Evolutionary conservation across 2,113 vertebrate genomes (phyloP), one percentile per base, ranked within the genome.

Genomic region (Aptenodytes patagonicus): DNA sequence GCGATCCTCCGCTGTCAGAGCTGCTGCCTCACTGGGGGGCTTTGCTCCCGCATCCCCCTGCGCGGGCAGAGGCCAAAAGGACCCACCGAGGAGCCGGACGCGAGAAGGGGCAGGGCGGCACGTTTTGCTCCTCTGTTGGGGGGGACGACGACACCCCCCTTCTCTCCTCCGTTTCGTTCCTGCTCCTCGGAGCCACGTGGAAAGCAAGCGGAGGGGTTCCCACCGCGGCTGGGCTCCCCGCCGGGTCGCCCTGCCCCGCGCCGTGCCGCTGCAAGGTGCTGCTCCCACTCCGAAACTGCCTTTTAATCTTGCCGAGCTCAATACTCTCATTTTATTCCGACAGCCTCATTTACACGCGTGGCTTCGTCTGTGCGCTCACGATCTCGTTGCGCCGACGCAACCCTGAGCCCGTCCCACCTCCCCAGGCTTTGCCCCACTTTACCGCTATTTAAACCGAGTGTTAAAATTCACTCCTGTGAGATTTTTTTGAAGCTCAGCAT

Each of bases 201-300:
- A 13, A 21, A 55, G 58, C 51, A 32, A 22, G 34, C 3, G 1
- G 40, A 72, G 60, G 46, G 49, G 7, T 32, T 34, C 49, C 28
- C 60, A 29, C 46, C 1, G 2, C 66, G 61, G 81, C 44, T 22
- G 55, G 55, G 81, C 32, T 49, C 66, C 55, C 36, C 31, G 16
- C 1, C 1, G 24, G 44, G 24, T 61, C 3, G 2, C 54, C n/a
- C 31, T 13, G 44, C 54, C 54, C 28, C 1, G 12, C 28, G 21
- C 24, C 1, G 1, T 28, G 44, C 44, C 2, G 2, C 31, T 13
- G 70, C 22, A 6, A 9, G 51, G 28, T 0, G 10, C 49, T 29
- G 71, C n/a, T 51, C 25, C 25, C 11, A 1, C 54, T 49, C 72
- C 31, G 6, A 31, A 51, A 7, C 17, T 8, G 20, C 25, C 17